Percentiles rank a stretch among this genome's conserved stretches.
These are phyloP conservation scores for Leptinotarsa peninsularis DNA, from an alignment of 2,888 invertebrate genomes.

Conservation along the genomic window DNA sequence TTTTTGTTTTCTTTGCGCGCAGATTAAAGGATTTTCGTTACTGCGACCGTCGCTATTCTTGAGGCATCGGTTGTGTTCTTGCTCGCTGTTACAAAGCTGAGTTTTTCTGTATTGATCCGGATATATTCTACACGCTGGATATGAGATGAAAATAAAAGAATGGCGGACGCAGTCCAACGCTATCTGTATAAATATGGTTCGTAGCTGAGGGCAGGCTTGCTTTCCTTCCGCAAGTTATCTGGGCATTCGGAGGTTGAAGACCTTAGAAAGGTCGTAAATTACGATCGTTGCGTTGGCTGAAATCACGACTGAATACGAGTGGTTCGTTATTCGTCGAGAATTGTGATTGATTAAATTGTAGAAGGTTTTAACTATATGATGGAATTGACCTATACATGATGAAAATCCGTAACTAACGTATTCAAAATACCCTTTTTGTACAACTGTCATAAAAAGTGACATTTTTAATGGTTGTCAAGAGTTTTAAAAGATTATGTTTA, in stretches of 20 bases:
- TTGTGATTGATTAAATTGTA: no score
- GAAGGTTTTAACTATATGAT: no score
- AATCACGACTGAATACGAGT: neutral
- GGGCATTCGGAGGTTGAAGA: slow-evolving; percentile 25
- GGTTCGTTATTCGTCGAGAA: neutral
- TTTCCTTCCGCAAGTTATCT: neutral
- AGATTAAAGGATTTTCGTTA: slow-evolving; percentile 31
- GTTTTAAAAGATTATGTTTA: no score
- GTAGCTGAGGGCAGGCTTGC: neutral
- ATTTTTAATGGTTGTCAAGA: no score
- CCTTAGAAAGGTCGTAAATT: slow-evolving; percentile 26
- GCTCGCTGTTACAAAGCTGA: neutral
- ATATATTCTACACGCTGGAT: neutral
- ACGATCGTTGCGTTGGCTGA: slow-evolving; percentile 2
- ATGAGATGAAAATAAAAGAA: neutral
- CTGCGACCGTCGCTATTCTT: neutral
- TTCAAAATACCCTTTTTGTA: no score
- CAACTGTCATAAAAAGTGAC: no score
- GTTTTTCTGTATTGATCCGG: neutral
- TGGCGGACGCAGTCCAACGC: neutral
- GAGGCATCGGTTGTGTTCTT: slow-evolving; percentile 19
- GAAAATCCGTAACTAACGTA: no score
- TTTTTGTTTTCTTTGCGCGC: slow-evolving; percentile 26
- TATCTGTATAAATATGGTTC: neutral
- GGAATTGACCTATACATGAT: no score